Base-by-base conservation (phyloP, 1,140 invertebrate genomes). In the Bombus turneri region DNA sequence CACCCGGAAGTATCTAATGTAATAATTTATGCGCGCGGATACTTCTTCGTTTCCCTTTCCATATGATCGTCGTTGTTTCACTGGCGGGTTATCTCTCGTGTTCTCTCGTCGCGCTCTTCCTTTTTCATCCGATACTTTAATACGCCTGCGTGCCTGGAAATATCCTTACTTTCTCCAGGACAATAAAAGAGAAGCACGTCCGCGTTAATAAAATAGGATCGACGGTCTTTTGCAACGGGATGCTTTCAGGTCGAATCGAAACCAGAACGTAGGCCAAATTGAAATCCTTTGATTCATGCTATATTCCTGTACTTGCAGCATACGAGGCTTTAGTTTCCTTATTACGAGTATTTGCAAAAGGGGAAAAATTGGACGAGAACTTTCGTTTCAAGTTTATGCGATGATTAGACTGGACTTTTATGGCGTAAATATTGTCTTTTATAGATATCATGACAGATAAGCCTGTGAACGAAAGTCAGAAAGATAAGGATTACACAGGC, bases 191-290 rank as follows among this genome's bases (percentile, higher is more conserved):
- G 71, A 82, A 59, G 39, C 71, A 43, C 71, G 71, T 34, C 69
- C 34, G 53, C 28, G 71, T 75, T 74, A 82, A 82, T 82, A 82
- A 82, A 82, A 82, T 64, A 82, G 57, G 71, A 82, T 75, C 22
- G 79, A 72, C n/a, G 68, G 3, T 12, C n/a, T 37, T 41, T 82
- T 82, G 59, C 39, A 18, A 34, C 41, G 25, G 81, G 72, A 43
- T 82, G 57, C 71, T 82, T 82, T 82, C 59, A 47, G 15, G 34
- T 34, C 74, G 39, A 74, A 10, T n/a, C 37, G 69, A 73, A 73
- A 81, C 53, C 39, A 41, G 69, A 62, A 62, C 25, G 69, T 18
- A 31, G n/a, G 1, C 39, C 37, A 53, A 39, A n/a, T 81, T 73
- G 69, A 74, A 75, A 62, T 82, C 81, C 41, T 64, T 82, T 59